These are phyloP conservation scores for Macrochelys suwanniensis DNA, from an alignment of 2,797 vertebrate genomes.

Conservation along the genomic window DNA sequence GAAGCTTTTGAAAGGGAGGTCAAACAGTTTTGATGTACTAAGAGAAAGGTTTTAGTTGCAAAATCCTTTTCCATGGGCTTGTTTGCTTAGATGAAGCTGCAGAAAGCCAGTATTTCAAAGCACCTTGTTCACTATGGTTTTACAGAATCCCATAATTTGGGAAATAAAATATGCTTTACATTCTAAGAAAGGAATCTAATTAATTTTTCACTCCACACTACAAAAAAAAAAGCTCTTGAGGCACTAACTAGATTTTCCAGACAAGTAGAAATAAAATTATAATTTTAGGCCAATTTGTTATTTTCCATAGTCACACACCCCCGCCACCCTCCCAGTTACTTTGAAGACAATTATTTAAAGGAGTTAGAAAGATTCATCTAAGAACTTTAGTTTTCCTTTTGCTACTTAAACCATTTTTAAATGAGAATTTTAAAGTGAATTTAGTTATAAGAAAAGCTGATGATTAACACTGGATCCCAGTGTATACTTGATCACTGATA, in stretches of 20 bases:
- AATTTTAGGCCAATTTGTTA: constrained; percentile 24
- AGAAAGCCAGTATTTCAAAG: not conserved
- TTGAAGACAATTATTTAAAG: constrained; percentile 32
- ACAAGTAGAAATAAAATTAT: constrained; percentile 18
- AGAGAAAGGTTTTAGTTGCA: not conserved
- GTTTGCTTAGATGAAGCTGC: not conserved
- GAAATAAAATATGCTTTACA: constrained; percentile 51
- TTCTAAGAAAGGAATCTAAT: constrained; percentile 42
- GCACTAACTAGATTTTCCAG: constrained; percentile 16
- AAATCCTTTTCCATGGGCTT: not conserved
- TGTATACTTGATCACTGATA: accelerated
- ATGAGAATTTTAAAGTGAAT: too few species aligned
- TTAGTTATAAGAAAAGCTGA: not conserved
- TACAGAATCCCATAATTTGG: constrained; percentile 4
- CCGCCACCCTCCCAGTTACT: not conserved
- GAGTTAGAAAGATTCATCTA: not conserved
- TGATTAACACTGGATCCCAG: not conserved
- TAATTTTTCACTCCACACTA: constrained; percentile 34
- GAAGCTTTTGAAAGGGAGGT: not conserved
- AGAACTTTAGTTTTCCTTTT: not conserved
- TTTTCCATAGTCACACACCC: constrained; percentile 39
- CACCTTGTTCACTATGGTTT: not conserved
- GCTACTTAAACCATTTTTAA: too few species aligned
- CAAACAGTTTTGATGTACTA: not conserved
- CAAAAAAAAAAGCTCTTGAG: constrained; percentile 7